Evolutionary conservation across 2,888 invertebrate genomes (phyloP).

Genomic region (Pardosa pseudoannulata): DNA sequence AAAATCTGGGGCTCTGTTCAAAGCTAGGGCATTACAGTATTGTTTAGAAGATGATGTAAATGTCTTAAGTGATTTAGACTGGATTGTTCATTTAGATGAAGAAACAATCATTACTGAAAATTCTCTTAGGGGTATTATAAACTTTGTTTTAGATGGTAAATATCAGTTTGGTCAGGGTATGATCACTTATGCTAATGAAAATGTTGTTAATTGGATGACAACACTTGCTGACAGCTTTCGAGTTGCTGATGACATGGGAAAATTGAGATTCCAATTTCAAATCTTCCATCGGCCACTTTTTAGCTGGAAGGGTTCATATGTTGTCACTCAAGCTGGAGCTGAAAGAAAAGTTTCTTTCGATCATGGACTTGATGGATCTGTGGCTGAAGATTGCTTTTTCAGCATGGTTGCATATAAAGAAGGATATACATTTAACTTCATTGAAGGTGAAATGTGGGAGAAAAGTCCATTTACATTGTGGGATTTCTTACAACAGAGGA

Average conservation of each 20-base stretch:
- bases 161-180: constrained; percentile 97
- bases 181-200: constrained; percentile 97
- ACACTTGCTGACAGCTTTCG: constrained; percentile 96
- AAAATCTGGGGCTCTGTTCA: constrained; percentile 93
- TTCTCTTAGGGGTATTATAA: constrained; percentile 91
- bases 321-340: constrained; percentile 86
- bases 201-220: constrained; percentile 96
- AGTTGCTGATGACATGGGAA: constrained; percentile 98
- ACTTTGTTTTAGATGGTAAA: constrained; percentile 95
- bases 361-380: constrained; percentile 96
- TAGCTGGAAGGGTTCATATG: constrained; percentile 98
- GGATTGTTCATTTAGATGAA: constrained; percentile 98
- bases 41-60: constrained; percentile 94
- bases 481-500: constrained; percentile 97
- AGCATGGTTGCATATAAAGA: constrained; percentile 95
- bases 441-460: constrained; percentile 99
- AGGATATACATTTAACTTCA: constrained; percentile 94
- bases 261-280: constrained; percentile 92
- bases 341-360: constrained; percentile 88
- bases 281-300: constrained; percentile 96
- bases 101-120: constrained; percentile 96
- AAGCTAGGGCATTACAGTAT: constrained; percentile 95
- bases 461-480: constrained; percentile 96
- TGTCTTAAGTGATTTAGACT: constrained; percentile 88
- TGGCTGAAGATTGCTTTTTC: constrained; percentile 98